Percentiles rank a stretch among this genome's conserved stretches.
phyloP scores from a whole-genome alignment of 1,140 invertebrate genomes.

The Caenorhabditis briggsae region DNA sequence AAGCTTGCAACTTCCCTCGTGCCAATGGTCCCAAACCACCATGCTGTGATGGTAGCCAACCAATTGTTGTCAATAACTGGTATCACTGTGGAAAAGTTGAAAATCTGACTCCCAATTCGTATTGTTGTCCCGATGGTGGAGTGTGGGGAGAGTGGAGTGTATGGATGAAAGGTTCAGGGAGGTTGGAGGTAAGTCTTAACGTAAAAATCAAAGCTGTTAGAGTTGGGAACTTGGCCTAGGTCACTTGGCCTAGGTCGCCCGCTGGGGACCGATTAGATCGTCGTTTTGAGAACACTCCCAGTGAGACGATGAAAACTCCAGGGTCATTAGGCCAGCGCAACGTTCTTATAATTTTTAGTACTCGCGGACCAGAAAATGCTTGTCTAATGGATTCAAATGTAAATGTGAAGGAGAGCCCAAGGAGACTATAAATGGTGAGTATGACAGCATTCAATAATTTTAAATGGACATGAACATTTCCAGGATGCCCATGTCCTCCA shows the following conservation, averaged over 20 bases:
- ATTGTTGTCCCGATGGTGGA: not conserved
- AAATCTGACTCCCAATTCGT: not conserved
- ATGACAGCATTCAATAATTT: not conserved
- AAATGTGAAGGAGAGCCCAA: too few relatives aligned
- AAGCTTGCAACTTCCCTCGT: slow-evolving; percentile 8
- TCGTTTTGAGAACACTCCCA: too few relatives aligned
- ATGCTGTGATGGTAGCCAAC: not conserved
- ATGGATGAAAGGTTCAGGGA: not conserved
- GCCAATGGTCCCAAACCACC: not conserved
- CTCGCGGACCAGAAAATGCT: too few relatives aligned
- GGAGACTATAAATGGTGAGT: too few relatives aligned
- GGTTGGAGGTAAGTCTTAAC: not conserved
- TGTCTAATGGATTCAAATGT: too few relatives aligned
- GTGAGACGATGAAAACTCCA: too few relatives aligned
- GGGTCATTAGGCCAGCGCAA: too few relatives aligned
- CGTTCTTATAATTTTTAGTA: too few relatives aligned
- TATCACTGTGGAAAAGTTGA: not conserved
- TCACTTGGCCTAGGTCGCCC: too few relatives aligned
- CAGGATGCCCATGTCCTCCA: too few relatives aligned
- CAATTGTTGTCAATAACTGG: not conserved
- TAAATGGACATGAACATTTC: not conserved
- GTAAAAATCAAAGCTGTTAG: not conserved
- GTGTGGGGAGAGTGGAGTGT: not conserved
- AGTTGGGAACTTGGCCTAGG: too few relatives aligned
- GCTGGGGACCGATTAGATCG: too few relatives aligned